Evolutionary conservation across 2,113 vertebrate species (phyloP).

Genomic region (Python bivittatus): DNA sequence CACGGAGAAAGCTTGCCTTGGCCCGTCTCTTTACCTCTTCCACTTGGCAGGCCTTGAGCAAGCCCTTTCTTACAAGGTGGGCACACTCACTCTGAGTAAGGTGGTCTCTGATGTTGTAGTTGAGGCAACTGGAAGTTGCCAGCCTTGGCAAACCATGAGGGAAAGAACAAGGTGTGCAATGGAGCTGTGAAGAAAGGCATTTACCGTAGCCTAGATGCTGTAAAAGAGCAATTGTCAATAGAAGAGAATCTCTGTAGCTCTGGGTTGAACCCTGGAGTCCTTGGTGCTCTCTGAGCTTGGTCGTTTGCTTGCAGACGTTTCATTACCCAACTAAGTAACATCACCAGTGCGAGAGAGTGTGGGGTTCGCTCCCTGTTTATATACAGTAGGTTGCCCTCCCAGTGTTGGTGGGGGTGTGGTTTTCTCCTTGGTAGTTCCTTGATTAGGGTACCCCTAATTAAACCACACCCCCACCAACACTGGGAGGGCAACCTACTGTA

Average conservation of each 20-base stretch:
- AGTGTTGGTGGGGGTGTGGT: background rate
- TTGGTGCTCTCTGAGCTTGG: background rate
- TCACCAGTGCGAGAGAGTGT: background rate
- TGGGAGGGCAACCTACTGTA: background rate
- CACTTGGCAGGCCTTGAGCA: background rate
- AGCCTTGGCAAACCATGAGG: background rate
- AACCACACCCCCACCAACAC: background rate
- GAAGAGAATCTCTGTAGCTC: background rate
- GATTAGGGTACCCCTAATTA: too few relatives aligned
- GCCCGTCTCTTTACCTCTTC: background rate
- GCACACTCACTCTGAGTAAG: background rate
- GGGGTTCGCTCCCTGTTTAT: background rate
- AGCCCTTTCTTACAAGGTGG: background rate
- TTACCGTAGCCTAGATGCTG: background rate
- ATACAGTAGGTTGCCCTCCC: background rate
- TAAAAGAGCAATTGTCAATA: background rate
- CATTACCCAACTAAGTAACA: background rate
- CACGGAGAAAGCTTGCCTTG: background rate
- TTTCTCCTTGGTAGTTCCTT: background rate
- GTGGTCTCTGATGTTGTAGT: background rate
- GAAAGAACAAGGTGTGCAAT: background rate
- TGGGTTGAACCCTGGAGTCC: background rate
- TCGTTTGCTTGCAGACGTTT: background rate
- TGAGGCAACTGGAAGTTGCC: background rate
- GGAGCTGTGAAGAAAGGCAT: background rate